These are phyloP conservation scores for Athene noctua DNA, from an alignment of 2,113 vertebrate species.

Conservation along the genomic window DNA sequence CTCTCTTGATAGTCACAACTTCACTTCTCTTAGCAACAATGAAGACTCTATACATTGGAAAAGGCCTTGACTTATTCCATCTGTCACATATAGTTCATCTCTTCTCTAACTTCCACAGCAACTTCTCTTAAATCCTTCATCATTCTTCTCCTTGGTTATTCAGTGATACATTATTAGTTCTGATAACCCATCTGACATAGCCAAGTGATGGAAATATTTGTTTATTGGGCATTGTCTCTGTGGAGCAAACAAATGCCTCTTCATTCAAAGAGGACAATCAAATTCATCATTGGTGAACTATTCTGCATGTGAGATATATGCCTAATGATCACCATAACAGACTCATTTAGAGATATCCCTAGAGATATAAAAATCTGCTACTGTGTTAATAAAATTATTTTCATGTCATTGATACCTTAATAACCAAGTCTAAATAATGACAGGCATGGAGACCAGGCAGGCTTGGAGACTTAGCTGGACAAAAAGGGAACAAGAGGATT, in stretches of 20 bases:
- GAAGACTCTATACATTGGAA: background rate
- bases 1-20: background rate
- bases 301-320: background rate
- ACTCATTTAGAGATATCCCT: constrained; percentile 31
- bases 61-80: background rate
- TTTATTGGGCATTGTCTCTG: background rate
- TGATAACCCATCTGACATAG: constrained; percentile 15
- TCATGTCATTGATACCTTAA: constrained; percentile 30
- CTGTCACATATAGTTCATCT: background rate
- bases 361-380: constrained; percentile 6
- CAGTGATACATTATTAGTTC: background rate
- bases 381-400: constrained; percentile 63
- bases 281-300: constrained; percentile 9
- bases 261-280: background rate
- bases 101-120: background rate
- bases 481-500: background rate
- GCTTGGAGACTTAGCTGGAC: background rate
- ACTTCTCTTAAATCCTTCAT: background rate
- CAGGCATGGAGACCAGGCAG: background rate
- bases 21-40: background rate
- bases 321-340: background rate
- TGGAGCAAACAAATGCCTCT: constrained; percentile 35
- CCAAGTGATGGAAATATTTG: constrained; percentile 27
- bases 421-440: background rate
- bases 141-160: constrained; percentile 31